Percentiles rank a stretch among this genome's conserved stretches.
Conservation (phyloP, 2,113 vertebrate species). For the Nycticorax nycticorax region DNA sequence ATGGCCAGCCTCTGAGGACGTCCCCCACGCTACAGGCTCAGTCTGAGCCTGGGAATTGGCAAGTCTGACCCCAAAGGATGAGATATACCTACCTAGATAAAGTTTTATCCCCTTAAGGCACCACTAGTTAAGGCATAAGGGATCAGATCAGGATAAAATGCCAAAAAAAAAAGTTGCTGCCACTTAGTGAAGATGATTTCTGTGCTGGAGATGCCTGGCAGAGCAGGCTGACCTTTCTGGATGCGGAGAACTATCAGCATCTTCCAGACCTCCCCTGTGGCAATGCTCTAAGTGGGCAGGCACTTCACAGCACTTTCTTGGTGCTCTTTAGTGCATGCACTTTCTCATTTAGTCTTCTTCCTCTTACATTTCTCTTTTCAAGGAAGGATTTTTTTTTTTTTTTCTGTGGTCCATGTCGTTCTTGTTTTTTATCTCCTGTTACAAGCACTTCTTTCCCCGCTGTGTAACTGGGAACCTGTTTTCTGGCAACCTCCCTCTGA, state of each 20-base stretch:
- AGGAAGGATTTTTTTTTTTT: neutral
- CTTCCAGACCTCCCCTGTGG: neutral
- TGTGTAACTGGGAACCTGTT: neutral
- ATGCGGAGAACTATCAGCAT: neutral
- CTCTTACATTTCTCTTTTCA: rapidly evolving
- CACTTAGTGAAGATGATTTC: neutral
- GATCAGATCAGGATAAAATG: neutral
- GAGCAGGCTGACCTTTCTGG: neutral
- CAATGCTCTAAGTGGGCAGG: no score
- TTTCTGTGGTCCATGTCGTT: neutral
- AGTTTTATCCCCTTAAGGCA: neutral
- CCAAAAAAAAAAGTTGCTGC: neutral
- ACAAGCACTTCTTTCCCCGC: neutral
- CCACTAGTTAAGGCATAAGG: neutral
- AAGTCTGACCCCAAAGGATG: neutral
- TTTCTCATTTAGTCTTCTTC: neutral
- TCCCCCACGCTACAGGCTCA: neutral
- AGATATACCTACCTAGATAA: rapidly evolving
- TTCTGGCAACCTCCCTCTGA: neutral
- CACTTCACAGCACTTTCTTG: neutral
- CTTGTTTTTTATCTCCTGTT: neutral
- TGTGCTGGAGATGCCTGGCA: neutral
- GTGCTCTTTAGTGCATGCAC: neutral
- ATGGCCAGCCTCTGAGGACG: rapidly evolving
- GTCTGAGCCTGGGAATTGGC: neutral